These are phyloP conservation scores for Oncorhynchus kisutch DNA, from an alignment of 2,113 vertebrate genomes.

Conservation along the genomic window DNA sequence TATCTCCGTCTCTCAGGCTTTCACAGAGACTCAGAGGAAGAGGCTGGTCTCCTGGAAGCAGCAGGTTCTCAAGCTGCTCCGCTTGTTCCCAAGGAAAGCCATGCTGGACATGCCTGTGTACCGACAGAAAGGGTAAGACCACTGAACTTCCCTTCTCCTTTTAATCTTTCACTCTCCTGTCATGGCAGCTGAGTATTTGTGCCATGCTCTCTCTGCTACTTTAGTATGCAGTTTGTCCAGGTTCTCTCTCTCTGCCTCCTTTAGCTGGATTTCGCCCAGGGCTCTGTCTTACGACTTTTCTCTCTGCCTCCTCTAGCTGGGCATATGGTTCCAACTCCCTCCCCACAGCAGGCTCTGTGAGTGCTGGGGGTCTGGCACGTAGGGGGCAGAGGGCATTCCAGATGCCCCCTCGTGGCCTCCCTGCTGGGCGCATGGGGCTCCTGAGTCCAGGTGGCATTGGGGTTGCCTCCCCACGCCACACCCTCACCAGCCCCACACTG, in stretches of 20 bases:
- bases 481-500: slow-evolving; percentile 81
- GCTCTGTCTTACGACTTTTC: background rate
- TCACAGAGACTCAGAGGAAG: slow-evolving; percentile 93
- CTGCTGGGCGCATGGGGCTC: slow-evolving; percentile 81
- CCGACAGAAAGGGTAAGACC: slow-evolving; percentile 85
- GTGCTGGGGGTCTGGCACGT: slow-evolving; percentile 78
- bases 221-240: background rate
- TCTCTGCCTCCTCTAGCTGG: slow-evolving; percentile 70
- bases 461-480: slow-evolving; percentile 83
- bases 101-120: slow-evolving; percentile 88
- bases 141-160: slow-evolving; percentile 13
- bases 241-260: background rate
- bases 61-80: slow-evolving; percentile 91
- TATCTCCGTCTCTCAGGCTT: slow-evolving; percentile 83
- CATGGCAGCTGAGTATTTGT: background rate
- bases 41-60: slow-evolving; percentile 92
- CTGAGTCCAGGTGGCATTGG: slow-evolving; percentile 82
- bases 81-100: slow-evolving; percentile 88
- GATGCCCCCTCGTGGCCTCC: slow-evolving; percentile 83
- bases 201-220: background rate
- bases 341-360: slow-evolving; percentile 96
- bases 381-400: slow-evolving; percentile 86
- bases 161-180: slow-evolving; percentile 20
- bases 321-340: slow-evolving; percentile 91
- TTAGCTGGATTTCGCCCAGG: background rate